These are phyloP conservation scores for Colius striatus DNA, from an alignment of 2,113 vertebrate genomes.

Conservation along the genomic window DNA sequence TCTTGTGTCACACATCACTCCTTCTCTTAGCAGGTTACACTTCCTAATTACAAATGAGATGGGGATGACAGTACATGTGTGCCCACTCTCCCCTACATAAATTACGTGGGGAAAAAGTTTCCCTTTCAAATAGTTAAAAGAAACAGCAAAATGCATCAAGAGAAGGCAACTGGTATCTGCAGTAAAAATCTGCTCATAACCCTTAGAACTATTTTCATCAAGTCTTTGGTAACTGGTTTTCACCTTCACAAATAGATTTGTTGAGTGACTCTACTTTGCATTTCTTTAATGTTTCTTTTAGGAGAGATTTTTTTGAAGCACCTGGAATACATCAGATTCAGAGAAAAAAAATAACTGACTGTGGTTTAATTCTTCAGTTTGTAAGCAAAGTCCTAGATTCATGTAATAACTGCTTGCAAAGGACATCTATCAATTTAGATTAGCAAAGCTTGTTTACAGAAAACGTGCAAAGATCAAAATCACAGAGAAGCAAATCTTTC, in stretches of 20 bases:
- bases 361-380: conserved; percentile 36
- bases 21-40: background rate
- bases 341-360: conserved; percentile 29
- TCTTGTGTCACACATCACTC: background rate
- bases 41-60: background rate
- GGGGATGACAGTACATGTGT: background rate
- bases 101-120: background rate
- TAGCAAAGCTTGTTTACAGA: conserved; percentile 48
- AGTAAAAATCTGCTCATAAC: background rate
- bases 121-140: background rate
- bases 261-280: conserved; percentile 10
- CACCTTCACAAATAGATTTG: conserved; percentile 13
- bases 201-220: background rate
- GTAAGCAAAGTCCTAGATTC: conserved; percentile 36
- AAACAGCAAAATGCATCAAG: background rate
- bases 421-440: conserved; percentile 44
- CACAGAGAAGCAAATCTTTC: background rate
- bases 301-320: conserved; percentile 26
- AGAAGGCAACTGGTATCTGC: background rate
- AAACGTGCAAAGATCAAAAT: conserved; percentile 49
- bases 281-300: conserved; percentile 44
- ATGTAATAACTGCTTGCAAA: background rate
- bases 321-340: conserved; percentile 29
- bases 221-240: background rate
- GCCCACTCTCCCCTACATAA: background rate